Evolutionary conservation across 1,140 invertebrate species (phyloP), one percentile per base, ranked within the genome.

Genomic region (Drosophila ananassae): DNA sequence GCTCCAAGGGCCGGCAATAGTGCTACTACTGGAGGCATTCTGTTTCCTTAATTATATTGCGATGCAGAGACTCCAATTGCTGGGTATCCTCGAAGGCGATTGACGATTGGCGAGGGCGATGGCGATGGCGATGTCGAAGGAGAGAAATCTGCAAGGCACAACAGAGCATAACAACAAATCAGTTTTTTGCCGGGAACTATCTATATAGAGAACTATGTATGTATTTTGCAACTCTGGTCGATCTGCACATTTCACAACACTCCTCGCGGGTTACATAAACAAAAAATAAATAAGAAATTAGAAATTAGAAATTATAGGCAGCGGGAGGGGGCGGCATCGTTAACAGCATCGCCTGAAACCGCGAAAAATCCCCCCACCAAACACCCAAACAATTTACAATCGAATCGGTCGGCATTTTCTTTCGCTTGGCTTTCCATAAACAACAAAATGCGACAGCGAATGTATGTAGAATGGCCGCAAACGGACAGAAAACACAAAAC

Each of bases 181-280:
- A 17, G 28, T 21, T 21, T 52, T 25, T 52, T 44, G 66, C 66
- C 66, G 66, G 66, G 37, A 69, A 17, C 25, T 28, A 28, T 28
- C 25, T 6, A 28, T 37, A 68, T 47, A n/a, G 34, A 9, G 5
- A 13, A 13, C 12, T n/a, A 21, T 13, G 13, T 17, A 44, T 44
- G 6, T 56, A 68, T 69, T 69, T 69, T 56, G 41, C 66, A 69
- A 69, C 66, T 56, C 66, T 69, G 63, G 50, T 2, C 30, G 32
- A 17, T 47, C 44, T 21, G 44, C 17, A 50, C 63, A 69, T 69
- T 69, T 69, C 64, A 56, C 67, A 71, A 71, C 67, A 71, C 67
- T 69, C 37, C 24, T 57, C 44, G 39, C 8, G 52, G 17, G 52
- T 71, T 71, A 71, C 67, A 71, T 71, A 71, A 71, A 71, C 67